Evolutionary conservation across 2,113 vertebrate species (phyloP).

Genomic region (Morone saxatilis): DNA sequence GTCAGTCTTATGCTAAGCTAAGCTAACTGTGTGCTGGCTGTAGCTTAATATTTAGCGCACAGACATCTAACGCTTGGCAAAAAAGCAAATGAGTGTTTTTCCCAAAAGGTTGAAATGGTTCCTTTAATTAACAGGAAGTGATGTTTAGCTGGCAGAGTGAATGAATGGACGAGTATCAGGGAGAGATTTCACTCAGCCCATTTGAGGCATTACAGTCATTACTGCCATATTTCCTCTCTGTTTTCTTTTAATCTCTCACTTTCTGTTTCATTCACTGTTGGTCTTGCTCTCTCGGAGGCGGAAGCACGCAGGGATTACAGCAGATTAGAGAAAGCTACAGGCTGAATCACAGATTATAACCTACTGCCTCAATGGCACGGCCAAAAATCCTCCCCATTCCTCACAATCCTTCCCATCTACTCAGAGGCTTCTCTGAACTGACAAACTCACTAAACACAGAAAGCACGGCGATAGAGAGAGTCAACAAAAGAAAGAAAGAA

Average conservation of each 20-base stretch:
- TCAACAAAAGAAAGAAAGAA: background rate
- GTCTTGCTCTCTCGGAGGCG: constrained; percentile 30
- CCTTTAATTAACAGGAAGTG: background rate
- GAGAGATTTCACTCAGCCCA: background rate
- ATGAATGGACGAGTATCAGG: background rate
- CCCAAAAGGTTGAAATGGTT: background rate
- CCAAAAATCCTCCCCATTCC: constrained; percentile 46
- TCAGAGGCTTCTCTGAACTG: constrained; percentile 1
- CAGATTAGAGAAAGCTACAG: constrained; percentile 77
- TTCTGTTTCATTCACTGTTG: constrained; percentile 43
- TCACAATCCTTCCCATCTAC: constrained; percentile 39
- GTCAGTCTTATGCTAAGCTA: background rate
- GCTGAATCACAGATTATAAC: constrained; percentile 72
- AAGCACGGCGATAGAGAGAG: background rate
- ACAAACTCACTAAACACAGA: background rate
- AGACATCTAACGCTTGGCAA: background rate
- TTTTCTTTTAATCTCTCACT: constrained; percentile 22
- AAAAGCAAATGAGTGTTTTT: background rate
- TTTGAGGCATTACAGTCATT: constrained; percentile 40
- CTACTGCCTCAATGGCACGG: constrained; percentile 37
- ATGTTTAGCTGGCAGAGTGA: too few relatives aligned
- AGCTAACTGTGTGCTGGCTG: background rate
- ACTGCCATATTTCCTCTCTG: constrained; percentile 1
- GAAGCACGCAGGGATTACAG: constrained; percentile 70
- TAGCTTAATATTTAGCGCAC: background rate